These are phyloP conservation scores for Neuroterus valhalla DNA, from an alignment of 1,140 invertebrate genomes.

Conservation along the genomic window DNA sequence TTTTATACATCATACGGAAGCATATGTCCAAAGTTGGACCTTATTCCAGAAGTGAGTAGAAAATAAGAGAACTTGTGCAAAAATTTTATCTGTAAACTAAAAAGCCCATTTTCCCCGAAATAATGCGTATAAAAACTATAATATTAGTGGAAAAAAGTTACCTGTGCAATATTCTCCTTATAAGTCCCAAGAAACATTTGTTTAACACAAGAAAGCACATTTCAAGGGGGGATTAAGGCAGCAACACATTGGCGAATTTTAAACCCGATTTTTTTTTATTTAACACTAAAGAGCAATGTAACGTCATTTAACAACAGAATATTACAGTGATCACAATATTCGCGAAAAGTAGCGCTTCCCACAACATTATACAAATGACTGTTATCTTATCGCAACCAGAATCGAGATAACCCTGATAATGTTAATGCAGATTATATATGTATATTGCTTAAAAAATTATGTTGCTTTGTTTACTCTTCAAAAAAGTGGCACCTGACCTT, in stretches of 20 bases:
- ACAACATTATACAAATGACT: constrained; percentile 1
- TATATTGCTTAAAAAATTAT: background rate
- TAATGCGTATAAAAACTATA: too few species aligned
- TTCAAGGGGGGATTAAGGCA: background rate
- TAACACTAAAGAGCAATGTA: background rate
- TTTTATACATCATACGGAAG: too few species aligned
- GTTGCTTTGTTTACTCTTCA: background rate
- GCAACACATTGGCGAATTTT: background rate
- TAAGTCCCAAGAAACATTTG: constrained; percentile 3
- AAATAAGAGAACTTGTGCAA: too few species aligned
- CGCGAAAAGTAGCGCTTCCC: background rate
- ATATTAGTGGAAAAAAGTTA: background rate
- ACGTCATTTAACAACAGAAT: background rate
- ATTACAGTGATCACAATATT: background rate
- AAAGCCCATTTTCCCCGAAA: too few species aligned
- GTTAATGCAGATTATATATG: constrained; percentile 20
- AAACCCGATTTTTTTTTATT: background rate
- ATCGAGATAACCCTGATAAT: constrained; percentile 23
- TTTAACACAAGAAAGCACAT: background rate
- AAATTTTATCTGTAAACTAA: too few species aligned
- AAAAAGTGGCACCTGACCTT: too few species aligned
- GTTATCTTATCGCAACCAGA: constrained; percentile 23
- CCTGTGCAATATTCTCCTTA: constrained; percentile 9
- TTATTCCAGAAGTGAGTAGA: too few species aligned
- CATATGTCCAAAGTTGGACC: too few species aligned